Percentiles rank a stretch among this genome's conserved stretches.
Conservation (phyloP, 53 echinoderm and acorn worm species). For the Patiria pectinifera region DNA sequence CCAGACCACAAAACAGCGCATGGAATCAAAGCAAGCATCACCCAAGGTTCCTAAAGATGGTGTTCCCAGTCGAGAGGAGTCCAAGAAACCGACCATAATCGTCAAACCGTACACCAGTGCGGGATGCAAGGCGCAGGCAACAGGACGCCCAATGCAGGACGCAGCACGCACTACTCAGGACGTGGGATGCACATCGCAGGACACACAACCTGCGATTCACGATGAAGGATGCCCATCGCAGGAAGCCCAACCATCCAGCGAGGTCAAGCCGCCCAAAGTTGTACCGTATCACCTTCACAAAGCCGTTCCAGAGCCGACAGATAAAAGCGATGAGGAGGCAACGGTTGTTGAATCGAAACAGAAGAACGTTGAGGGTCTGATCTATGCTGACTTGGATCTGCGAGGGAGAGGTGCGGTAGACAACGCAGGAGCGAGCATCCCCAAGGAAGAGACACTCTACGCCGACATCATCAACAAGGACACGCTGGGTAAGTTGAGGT, state of each 20-base stretch:
- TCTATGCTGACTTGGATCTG: slow-evolving; percentile 7
- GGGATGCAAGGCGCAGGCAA: background rate
- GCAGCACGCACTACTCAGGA: background rate
- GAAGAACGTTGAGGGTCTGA: background rate
- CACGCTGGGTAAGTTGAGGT: background rate
- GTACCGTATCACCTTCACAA: background rate
- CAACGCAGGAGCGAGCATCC: background rate
- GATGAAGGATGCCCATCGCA: too few relatives aligned
- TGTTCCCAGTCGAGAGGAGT: background rate
- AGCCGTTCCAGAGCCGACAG: background rate
- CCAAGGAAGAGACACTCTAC: background rate
- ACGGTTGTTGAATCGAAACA: background rate
- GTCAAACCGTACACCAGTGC: background rate
- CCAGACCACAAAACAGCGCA: background rate
- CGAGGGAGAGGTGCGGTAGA: background rate
- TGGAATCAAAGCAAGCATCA: background rate
- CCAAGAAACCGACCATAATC: background rate
- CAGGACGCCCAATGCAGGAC: background rate
- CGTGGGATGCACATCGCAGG: too few relatives aligned
- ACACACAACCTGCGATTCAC: too few relatives aligned
- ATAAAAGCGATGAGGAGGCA: background rate
- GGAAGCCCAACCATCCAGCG: background rate
- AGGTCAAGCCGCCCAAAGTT: background rate
- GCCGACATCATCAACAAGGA: background rate
- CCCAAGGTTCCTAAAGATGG: background rate